Evolutionary conservation across 2,888 invertebrate species (phyloP).

Genomic region (Agriopis leucophaearia): DNA sequence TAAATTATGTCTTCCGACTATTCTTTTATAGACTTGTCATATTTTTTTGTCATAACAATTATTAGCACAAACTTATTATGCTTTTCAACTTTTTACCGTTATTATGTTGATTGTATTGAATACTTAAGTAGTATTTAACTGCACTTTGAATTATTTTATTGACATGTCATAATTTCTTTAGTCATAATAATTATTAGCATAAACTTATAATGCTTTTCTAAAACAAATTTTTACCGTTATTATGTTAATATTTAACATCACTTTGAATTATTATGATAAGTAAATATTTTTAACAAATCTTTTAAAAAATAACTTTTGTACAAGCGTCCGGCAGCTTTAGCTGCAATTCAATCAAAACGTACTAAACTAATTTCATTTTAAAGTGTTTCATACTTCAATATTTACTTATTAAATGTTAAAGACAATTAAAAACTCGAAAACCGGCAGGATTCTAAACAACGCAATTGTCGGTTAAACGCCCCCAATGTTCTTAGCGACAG

Average conservation of each 20-base stretch:
- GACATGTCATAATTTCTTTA: not conserved
- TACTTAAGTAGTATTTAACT: not conserved
- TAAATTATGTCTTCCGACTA: slow-evolving; percentile 28
- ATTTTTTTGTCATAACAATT: not conserved
- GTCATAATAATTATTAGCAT: slow-evolving; percentile 6
- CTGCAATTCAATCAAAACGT: not conserved
- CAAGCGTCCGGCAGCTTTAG: not conserved
- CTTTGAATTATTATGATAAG: not conserved
- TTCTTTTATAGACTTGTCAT: not conserved
- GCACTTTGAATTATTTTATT: not conserved
- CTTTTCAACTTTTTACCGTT: not conserved
- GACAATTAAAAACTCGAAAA: no score
- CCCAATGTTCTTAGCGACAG: no score
- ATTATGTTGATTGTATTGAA: not conserved
- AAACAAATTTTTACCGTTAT: not conserved
- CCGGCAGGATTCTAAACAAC: no score
- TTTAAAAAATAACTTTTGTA: not conserved
- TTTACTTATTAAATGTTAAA: no score
- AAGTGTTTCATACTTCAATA: no score
- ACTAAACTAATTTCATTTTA: no score
- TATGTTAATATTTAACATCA: not conserved
- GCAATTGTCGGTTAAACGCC: no score
- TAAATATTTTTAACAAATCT: no score
- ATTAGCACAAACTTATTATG: slow-evolving; percentile 12
- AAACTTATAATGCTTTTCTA: slow-evolving; percentile 8